A percentile compares a stretch with the other conserved stretches of the same genome.
These are phyloP conservation scores for Syritta pipiens DNA, from an alignment of 2,888 invertebrate species.

Conservation along the genomic window DNA sequence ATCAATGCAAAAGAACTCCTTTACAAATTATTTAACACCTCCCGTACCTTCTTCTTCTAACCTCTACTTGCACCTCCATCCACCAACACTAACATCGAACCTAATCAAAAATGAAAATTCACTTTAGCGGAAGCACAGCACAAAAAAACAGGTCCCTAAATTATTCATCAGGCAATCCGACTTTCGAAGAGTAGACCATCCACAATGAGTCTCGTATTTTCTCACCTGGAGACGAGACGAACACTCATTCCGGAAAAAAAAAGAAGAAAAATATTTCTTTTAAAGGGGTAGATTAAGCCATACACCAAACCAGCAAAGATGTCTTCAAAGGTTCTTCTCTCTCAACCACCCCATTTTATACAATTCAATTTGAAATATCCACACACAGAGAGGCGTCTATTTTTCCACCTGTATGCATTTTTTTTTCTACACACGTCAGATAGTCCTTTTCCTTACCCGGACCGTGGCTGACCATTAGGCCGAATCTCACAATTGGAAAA, in stretches of 20 bases:
- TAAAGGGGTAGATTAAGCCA: too few species aligned
- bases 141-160: conserved; percentile 24
- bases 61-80: conserved; percentile 5
- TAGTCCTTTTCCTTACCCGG: conserved; percentile 19
- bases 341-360: too few species aligned
- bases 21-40: conserved; percentile 26
- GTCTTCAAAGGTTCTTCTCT: too few species aligned
- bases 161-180: conserved; percentile 50
- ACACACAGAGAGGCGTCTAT: neutral
- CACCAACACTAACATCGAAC: conserved; percentile 5
- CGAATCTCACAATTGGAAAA: too few species aligned
- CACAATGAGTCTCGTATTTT: too few species aligned
- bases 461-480: conserved; percentile 14
- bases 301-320: too few species aligned
- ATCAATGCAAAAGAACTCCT: conserved; percentile 24
- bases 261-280: too few species aligned
- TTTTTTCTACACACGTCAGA: conserved; percentile 11
- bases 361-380: too few species aligned
- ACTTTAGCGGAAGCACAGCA: conserved; percentile 1
- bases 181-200: conserved; percentile 24
- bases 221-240: too few species aligned
- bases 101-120: conserved; percentile 52
- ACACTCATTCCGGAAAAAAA: too few species aligned
- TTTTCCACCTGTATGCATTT: conserved; percentile 64
- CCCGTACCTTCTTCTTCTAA: neutral